Conservation (phyloP, 2,797 vertebrate species). For the Dendrocincla tyrannina region DNA sequence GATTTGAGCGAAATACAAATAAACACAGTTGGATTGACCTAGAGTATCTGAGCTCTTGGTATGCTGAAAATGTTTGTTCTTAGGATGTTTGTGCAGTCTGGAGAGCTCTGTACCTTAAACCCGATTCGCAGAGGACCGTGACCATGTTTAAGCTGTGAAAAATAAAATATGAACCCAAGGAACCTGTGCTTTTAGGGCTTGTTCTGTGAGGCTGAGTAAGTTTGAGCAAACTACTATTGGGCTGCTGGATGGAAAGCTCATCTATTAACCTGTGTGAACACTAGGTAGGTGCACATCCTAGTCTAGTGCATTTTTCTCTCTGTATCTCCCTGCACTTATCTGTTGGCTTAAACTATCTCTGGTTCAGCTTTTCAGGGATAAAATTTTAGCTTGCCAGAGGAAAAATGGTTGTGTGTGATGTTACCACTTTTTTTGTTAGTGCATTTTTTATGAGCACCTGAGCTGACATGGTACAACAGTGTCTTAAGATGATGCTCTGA, state of each 20-base stretch:
- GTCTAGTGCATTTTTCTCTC: not conserved
- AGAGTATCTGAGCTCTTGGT: constrained; percentile 44
- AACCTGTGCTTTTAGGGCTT: not conserved
- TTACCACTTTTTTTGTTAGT: not conserved
- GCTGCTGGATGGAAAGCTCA: not conserved
- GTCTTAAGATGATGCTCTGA: not conserved
- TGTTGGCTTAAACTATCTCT: not conserved
- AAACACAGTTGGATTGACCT: constrained; percentile 32
- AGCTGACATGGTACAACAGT: not conserved
- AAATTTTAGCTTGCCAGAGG: not conserved
- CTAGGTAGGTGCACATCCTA: not conserved
- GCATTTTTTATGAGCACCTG: not conserved
- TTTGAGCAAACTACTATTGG: not conserved
- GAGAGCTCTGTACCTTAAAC: constrained; percentile 30
- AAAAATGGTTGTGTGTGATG: not conserved
- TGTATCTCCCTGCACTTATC: not conserved
- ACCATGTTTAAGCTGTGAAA: not conserved
- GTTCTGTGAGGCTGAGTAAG: not conserved
- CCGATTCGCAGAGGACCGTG: not conserved
- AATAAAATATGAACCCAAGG: not conserved
- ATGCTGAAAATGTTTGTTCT: constrained; percentile 64
- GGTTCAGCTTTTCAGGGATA: not conserved
- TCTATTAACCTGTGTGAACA: not conserved
- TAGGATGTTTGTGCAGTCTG: constrained; percentile 45
- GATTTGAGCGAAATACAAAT: constrained; percentile 34